phyloP scores from a whole-genome alignment of 2,797 vertebrate species.

The Pitangus sulphuratus region DNA sequence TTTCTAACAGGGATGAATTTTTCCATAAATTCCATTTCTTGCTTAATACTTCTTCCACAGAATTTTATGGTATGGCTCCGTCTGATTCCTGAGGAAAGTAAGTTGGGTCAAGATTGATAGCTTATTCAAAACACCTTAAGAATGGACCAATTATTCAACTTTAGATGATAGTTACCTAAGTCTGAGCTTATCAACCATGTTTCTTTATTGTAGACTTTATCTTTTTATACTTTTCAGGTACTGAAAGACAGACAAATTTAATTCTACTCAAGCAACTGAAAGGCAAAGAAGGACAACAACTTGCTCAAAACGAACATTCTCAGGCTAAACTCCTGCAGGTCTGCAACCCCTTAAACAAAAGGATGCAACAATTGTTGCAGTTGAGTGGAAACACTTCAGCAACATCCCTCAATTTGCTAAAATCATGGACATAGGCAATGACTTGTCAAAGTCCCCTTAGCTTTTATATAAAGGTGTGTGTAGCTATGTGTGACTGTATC shows the following conservation, averaged over 20 bases:
- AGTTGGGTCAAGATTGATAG: not conserved
- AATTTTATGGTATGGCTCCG: not conserved
- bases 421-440: not conserved
- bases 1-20: not conserved
- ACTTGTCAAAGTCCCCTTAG: not conserved
- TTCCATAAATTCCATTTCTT: not conserved
- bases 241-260: not conserved
- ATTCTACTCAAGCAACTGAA: not conserved
- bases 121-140: not conserved
- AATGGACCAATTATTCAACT: not conserved
- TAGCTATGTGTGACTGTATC: not conserved
- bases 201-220: not conserved
- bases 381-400: not conserved
- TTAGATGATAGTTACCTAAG: not conserved
- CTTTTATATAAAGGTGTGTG: not conserved
- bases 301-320: not conserved
- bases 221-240: not conserved
- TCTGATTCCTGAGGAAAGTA: not conserved
- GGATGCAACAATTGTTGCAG: not conserved
- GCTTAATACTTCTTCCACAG: not conserved
- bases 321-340: not conserved
- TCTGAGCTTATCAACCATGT: not conserved
- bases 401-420: not conserved
- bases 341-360: not conserved
- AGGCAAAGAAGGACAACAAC: not conserved